phyloP scores from a whole-genome alignment of 2,113 vertebrate genomes.

The Nicator chloris region DNA sequence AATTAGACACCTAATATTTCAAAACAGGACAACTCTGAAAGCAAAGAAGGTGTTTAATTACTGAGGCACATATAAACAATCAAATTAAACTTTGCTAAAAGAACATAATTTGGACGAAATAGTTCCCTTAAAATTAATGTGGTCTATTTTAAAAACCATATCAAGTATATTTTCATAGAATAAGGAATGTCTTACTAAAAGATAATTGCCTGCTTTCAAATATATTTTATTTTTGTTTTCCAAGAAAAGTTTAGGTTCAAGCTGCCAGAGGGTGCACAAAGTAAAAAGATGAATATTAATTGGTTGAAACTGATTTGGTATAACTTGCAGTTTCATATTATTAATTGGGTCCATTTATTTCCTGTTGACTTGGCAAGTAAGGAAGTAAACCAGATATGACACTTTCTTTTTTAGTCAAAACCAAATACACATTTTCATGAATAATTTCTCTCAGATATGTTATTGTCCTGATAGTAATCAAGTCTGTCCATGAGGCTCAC shows the following conservation, averaged over 20 bases:
- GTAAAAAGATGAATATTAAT: not conserved
- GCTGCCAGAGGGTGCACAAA: not conserved
- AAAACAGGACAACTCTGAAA: constrained; percentile 24
- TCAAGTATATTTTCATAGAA: not conserved
- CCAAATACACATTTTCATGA: not conserved
- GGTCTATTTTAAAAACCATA: not conserved
- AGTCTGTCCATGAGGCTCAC: not conserved
- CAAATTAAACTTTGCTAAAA: not conserved
- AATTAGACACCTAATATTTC: constrained; percentile 33
- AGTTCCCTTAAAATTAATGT: not conserved
- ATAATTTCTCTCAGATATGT: not conserved
- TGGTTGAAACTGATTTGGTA: not conserved
- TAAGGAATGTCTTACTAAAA: not conserved
- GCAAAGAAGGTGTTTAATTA: constrained; percentile 5
- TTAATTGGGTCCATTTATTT: not conserved
- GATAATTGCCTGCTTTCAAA: not conserved
- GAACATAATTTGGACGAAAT: not conserved
- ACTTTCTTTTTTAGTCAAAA: not conserved
- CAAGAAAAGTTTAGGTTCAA: not conserved
- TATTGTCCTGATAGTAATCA: not conserved
- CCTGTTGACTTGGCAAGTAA: not conserved
- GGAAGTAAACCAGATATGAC: not conserved
- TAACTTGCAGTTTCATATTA: not conserved
- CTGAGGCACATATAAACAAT: not conserved
- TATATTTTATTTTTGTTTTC: not conserved